phyloP scores from a whole-genome alignment of 2,113 vertebrate species.

The Brachyhypopomus occidentalis region DNA sequence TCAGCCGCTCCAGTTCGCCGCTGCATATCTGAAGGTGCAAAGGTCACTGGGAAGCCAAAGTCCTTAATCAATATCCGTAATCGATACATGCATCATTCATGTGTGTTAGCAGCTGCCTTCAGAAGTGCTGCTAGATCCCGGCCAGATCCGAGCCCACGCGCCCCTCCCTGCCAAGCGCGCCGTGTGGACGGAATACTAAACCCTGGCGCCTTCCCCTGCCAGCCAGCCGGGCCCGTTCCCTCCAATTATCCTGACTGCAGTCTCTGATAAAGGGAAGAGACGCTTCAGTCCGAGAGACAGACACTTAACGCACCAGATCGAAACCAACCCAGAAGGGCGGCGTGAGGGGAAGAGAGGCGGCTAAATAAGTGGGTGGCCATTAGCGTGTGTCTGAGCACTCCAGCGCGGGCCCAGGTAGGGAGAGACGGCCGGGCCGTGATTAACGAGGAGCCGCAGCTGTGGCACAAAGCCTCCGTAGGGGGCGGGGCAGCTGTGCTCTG shows the following conservation, averaged over 20 bases:
- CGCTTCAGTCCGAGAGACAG: constrained; percentile 12
- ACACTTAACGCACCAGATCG: background rate
- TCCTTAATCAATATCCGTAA: constrained; percentile 18
- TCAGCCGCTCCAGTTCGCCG: background rate
- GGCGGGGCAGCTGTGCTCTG: constrained; percentile 27
- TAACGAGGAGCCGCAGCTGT: constrained; percentile 33
- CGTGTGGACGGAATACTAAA: constrained; percentile 44
- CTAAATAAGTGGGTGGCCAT: background rate
- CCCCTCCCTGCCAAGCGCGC: constrained; percentile 9
- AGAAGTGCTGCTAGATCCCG: background rate
- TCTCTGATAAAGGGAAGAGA: constrained; percentile 29
- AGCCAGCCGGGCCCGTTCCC: constrained; percentile 43
- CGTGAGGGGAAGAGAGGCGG: constrained; percentile 30
- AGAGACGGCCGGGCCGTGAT: constrained; percentile 31
- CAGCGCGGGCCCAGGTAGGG: constrained; percentile 63
- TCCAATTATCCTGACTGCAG: constrained; percentile 32
- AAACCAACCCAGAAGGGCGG: constrained; percentile 39
- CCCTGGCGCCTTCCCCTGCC: constrained; percentile 40
- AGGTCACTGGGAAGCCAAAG: constrained; percentile 20
- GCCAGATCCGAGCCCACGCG: constrained; percentile 1
- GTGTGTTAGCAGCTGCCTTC: background rate
- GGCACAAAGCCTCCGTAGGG: constrained; percentile 56
- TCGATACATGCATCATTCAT: constrained; percentile 33
- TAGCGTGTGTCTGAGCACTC: background rate
- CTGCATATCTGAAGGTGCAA: background rate